Evolutionary conservation across 2,888 invertebrate genomes (phyloP), one percentile per base, ranked within the genome.

Genomic region (Zelleria hepariella): DNA sequence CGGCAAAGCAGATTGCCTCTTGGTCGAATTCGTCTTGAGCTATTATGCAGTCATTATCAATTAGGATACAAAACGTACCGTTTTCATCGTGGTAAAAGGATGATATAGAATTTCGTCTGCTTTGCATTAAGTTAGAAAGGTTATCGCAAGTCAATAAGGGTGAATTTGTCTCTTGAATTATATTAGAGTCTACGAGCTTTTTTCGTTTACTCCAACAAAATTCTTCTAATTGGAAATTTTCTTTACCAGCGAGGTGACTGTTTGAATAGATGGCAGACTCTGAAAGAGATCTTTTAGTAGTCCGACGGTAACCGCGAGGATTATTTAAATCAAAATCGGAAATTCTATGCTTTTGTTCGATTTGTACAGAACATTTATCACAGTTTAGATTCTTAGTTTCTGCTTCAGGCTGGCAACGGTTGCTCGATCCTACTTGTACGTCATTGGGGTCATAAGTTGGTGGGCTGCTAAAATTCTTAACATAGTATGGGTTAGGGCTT

Each of bases 31-130:
- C 74, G 69, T 80, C 85, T 67, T 82, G 80, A 2, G 79, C 69
- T 64, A 86, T 74, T 64, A 86, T 79, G 62, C 82, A 81, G 64
- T 79, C 74, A 64, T 86, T 74, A 61, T 85, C 84, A 63, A 87
- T 86, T 53, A 86, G 68, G 64, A 88, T 87, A 66, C 86, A 87
- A 69, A 83, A 79, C 0, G 84, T 82, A 32, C 87, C 76, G 72
- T 80, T 80, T 61, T 82, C 80, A 66, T 80, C 83, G 60, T 80
- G 78, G 66, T 77, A 80, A 53, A 80, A 65, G 49, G 83, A 73
- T 47, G 85, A 82, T 62, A 86, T 73, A 23, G 87, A 88, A 68
- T 87, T 87, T 63, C 88, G 73, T 61, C 88, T 71, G 67, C 77
- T 80, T 63, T 82, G 78, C 62, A 83, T 69, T 53, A 78, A 71